These are phyloP conservation scores for Melanotaenia boesemani DNA, from an alignment of 2,797 vertebrate species.

Conservation along the genomic window DNA sequence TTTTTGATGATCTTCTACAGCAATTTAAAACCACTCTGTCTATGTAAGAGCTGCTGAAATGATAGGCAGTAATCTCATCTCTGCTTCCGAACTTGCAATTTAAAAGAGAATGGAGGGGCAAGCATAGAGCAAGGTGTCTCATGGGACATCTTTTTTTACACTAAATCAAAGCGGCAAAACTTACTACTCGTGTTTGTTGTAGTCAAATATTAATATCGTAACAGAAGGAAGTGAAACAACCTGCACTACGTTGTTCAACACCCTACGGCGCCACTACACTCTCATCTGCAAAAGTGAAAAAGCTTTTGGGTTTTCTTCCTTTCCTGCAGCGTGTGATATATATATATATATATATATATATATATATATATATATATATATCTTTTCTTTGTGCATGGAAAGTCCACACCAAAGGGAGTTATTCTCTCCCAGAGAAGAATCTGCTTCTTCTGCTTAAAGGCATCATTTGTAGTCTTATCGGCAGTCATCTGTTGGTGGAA, in stretches of 20 bases:
- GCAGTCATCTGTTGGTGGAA: not conserved
- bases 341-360: no score
- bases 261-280: slow-evolving; percentile 7
- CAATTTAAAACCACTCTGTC: slow-evolving; percentile 69
- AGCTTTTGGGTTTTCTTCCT: not conserved
- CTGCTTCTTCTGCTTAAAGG: not conserved
- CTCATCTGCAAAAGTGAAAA: slow-evolving; percentile 11
- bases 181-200: slow-evolving; percentile 30
- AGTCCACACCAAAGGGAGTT: not conserved
- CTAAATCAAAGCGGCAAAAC: slow-evolving; percentile 41
- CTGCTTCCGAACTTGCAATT: slow-evolving; percentile 53
- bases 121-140: slow-evolving; percentile 12
- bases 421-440: not conserved
- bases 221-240: slow-evolving; percentile 20
- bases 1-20: slow-evolving; percentile 63
- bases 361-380: no score
- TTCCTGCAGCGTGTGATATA: not conserved
- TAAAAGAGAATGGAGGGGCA: slow-evolving; percentile 26
- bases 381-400: slow-evolving; percentile 1
- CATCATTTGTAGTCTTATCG: not conserved
- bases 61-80: slow-evolving; percentile 64
- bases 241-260: slow-evolving; percentile 12
- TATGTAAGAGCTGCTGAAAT: slow-evolving; percentile 54
- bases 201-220: slow-evolving; percentile 37
- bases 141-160: slow-evolving; percentile 35